Conservation (phyloP, 2,113 vertebrate species). For the Chloropsis hardwickii region DNA sequence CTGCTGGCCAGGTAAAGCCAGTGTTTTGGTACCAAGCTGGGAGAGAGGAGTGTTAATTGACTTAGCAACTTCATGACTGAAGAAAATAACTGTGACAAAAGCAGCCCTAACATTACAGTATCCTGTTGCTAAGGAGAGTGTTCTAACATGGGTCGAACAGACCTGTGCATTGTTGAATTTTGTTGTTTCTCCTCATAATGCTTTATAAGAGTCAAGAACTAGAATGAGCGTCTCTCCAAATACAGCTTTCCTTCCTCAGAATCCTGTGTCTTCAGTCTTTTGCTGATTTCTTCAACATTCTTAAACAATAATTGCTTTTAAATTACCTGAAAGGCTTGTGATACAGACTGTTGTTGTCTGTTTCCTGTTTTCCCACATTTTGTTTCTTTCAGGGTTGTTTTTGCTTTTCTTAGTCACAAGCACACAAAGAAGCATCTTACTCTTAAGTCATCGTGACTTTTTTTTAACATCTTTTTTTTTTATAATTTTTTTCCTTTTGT, state of each 20-base stretch:
- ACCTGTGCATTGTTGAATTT: background rate
- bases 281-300: background rate
- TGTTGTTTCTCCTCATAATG: background rate
- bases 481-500: background rate
- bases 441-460: background rate
- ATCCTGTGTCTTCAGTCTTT: background rate
- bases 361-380: constrained; percentile 52
- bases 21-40: background rate
- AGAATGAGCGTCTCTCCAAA: background rate
- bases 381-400: constrained; percentile 33
- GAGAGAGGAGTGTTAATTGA: background rate
- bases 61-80: background rate
- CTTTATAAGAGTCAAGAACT: background rate
- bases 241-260: background rate
- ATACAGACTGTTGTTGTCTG: background rate
- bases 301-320: background rate
- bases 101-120: background rate
- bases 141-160: background rate
- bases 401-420: background rate
- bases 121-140: background rate
- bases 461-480: background rate
- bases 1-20: background rate
- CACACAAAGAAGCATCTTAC: background rate
- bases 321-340: constrained; percentile 15
- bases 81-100: background rate